These are phyloP conservation scores for Suillia variegata DNA, from an alignment of 2,888 invertebrate genomes.

Conservation along the genomic window DNA sequence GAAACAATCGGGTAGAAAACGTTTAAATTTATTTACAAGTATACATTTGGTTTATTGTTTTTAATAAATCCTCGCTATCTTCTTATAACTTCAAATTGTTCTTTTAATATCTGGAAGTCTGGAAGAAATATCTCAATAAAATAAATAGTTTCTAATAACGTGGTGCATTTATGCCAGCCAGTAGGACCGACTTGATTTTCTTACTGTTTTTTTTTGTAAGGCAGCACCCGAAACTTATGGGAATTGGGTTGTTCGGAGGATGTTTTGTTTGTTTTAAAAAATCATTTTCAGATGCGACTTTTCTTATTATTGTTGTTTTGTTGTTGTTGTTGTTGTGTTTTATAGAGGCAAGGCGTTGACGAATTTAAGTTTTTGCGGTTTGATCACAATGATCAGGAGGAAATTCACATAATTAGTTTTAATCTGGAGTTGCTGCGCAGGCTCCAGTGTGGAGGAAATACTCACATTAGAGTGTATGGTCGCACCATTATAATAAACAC, in stretches of 20 bases:
- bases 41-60: too few relatives aligned
- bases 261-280: slow-evolving; percentile 45
- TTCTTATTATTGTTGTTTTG: slow-evolving; percentile 7
- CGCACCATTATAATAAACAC: slow-evolving; percentile 30
- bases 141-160: too few relatives aligned
- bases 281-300: slow-evolving; percentile 37
- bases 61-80: too few relatives aligned
- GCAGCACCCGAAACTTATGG: slow-evolving; percentile 16
- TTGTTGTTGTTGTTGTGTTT: slow-evolving; percentile 5
- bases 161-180: too few relatives aligned
- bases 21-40: too few relatives aligned
- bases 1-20: too few relatives aligned
- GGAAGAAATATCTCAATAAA: too few relatives aligned
- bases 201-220: not conserved
- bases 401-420: slow-evolving; percentile 59
- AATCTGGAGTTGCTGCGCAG: slow-evolving; percentile 27
- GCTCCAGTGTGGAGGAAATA: not conserved
- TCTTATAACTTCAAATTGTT: too few relatives aligned
- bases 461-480: slow-evolving; percentile 17
- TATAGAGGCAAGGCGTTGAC: slow-evolving; percentile 17
- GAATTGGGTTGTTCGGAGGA: slow-evolving; percentile 35
- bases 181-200: too few relatives aligned
- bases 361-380: slow-evolving; percentile 11
- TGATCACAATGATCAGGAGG: slow-evolving; percentile 40
- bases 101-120: too few relatives aligned